Base-by-base conservation (phyloP, 2,797 vertebrate genomes). In the Neostethus bicornis region DNA sequence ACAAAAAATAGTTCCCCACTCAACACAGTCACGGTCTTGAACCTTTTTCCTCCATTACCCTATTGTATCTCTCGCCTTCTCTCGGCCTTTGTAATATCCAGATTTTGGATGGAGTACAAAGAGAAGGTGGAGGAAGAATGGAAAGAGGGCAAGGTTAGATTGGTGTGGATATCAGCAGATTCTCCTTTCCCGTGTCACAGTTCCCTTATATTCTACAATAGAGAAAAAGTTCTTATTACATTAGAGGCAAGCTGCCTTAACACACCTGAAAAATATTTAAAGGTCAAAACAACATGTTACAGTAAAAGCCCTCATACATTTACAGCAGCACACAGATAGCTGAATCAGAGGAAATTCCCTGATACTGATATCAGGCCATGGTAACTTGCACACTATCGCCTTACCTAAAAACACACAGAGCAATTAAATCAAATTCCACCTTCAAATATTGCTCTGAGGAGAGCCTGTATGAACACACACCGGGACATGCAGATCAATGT, bases 261-360 rank as follows among this genome's bases (percentile, higher is more conserved):
- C 76, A 76, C 78, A 83, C 80, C 81, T 86, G 75, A 68, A 84
- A 83, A 84, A 66, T 78, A 89, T 88, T 82, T 86, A 87, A 89
- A 90, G 85, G 87, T 87, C 89, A 89, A 72, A 82, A 78, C 58
- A 41, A 73, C 83, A 79, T 53, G 73, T 75, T 63, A 37, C 14
- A 64, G 66, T 25, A 14, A 57, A 49, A 48, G 66, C 62, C 70
- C 68, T 76, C 67, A 48, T 59, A n/a, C 2, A 42, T 69, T 59
- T 70, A 55, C 31, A 45, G 41, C 47, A 49, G 48, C 39, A 69
- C 44, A 44, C 16, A 42, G 55, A 32, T 51, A 72, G 64, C 34
- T 29, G 61, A 68, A 82, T 60, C 71, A 52, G 25, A 69, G 56
- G 14, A 59, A 48, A 45, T 68, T 66, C 47, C 34, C 16, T 37